A percentile compares a stretch with the other conserved stretches of the same genome.
phyloP scores from a whole-genome alignment of 2,888 invertebrate genomes.

The Iphiclides podalirius region DNA sequence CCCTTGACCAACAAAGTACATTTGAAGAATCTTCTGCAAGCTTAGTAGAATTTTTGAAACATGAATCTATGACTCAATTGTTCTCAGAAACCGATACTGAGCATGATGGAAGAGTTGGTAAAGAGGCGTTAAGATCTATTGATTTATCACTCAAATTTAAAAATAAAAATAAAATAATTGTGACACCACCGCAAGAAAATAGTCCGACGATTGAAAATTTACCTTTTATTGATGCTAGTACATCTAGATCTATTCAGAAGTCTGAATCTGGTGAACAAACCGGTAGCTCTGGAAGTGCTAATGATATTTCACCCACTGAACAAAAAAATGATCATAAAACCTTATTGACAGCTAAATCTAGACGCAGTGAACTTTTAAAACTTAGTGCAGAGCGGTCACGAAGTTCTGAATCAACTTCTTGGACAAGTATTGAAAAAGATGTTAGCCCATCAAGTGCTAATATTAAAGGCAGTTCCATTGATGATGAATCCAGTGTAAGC shows the following conservation, averaged over 20 bases:
- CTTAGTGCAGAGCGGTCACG: conserved; percentile 87
- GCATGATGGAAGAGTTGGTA: conserved; percentile 48
- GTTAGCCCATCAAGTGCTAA: conserved; percentile 81
- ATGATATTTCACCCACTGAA: conserved; percentile 63
- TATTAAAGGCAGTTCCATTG: conserved; percentile 83
- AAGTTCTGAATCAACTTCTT: conserved; percentile 89
- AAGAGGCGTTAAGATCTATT: conserved; percentile 47
- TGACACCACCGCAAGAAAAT: conserved; percentile 81
- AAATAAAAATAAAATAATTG: conserved; percentile 79
- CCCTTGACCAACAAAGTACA: conserved; percentile 79
- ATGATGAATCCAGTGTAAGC: conserved; percentile 87
- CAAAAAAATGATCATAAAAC: conserved; percentile 54
- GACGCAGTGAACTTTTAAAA: conserved; percentile 80
- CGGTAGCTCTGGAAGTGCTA: conserved; percentile 67
- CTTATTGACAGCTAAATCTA: conserved; percentile 70
- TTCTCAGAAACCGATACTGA: conserved; percentile 67
- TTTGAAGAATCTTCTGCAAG: conserved; percentile 81
- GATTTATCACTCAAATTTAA: conserved; percentile 68
- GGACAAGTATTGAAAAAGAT: conserved; percentile 89
- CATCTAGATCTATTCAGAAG: conserved; percentile 59
- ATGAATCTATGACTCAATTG: conserved; percentile 64
- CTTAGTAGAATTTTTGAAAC: conserved; percentile 69
- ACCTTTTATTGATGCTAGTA: conserved; percentile 68
- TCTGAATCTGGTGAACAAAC: conserved; percentile 68
- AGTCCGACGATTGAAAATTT: conserved; percentile 80